Base-by-base conservation (phyloP, 35 echinoderm and acorn worm species). In the Nesometra sesokonis region DNA sequence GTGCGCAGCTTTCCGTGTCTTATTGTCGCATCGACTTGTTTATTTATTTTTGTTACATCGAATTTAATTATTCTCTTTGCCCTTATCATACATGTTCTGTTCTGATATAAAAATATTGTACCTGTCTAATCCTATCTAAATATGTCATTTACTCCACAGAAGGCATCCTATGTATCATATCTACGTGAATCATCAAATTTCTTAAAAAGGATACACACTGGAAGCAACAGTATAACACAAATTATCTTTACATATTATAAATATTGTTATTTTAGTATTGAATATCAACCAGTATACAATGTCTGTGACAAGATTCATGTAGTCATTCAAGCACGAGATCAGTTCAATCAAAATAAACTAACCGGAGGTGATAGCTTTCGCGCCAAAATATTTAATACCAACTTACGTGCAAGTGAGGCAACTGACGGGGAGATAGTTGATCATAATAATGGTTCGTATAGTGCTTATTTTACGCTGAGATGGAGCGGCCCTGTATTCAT, bases 381-480 rank as follows among this genome's bases (percentile, higher is more conserved):
- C 33, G 90, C 84, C 46, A 87, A 77, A 40, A 77, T 91, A 13
- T 77, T 31, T 30, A 87, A 85, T 78, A n/a, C 47, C 0, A 34
- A 31, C 3, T 80, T 84, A 30, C 11, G 17, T 31, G 77, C 43
- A 77, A 82, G 80, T 46, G 82, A 78, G 46, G 31, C 90, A 0
- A 40, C 32, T 30, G 77, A 36, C 31, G 80, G 83, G 29, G 46
- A 79, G 31, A 77, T 91, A 11, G 77, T 85, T 17, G 90, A 91
- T 77, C 80, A 85, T 29, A 37, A 52, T 37, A 91, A 91, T 37
- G 90, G 90, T 27, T 83, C 90, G 5, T 91, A 91, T 35, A 87
- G 76, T 46, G 90, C 57, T 11, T 77, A 84, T 40, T 85, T 91
- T 34, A 84, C 46, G 34, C 47, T 83, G 17, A 67, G 79, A 29